Evolutionary conservation across 2,888 invertebrate genomes (phyloP), one percentile per base, ranked within the genome.

Genomic region (Sesia bembeciformis): DNA sequence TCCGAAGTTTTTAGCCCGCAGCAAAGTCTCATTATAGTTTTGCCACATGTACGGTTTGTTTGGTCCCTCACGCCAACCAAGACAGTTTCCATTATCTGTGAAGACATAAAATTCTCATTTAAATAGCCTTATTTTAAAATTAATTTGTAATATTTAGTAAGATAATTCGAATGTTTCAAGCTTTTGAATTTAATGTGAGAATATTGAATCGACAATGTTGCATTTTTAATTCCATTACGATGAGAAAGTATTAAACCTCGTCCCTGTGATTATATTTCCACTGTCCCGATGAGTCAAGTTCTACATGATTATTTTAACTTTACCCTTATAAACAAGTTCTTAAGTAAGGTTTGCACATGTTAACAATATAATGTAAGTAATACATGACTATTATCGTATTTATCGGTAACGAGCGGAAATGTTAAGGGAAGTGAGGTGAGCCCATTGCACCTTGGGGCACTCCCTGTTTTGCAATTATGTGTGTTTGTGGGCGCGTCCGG

Each of bases 21-120:
- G 90, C 60, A 98, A 90, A n/a, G 96, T 95, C 84, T 98, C 97
- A 85, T 97, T 96, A 87, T 97, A 98, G 70, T 95, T 94, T 62
- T 97, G 92, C 98, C 98, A 98, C 73, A 92, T 93, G 86, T 96
- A 98, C 38, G 96, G 96, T 80, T 95, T 95, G 66, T 92, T 93
- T 67, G 95, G 93, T 56, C 93, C 94, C 65, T 97, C 96, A 59
- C 97, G 92, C 95, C 96, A 97, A 56, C 98, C 98, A 58, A 98
- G 91, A 80, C 97, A 97, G 59, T 94, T 95, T 53, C 96, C 97
- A 90, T 97, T 96, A 90, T 97, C 95, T 95, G 83, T 55, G 83
- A 80, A 65, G 56, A 52, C 57, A 56, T 23, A 23, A 23, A 23
- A 23, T 23, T 23, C 2, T 23, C 23, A 23, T 23, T 23, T 23